Conservation (phyloP, 37 sponge, comb jelly and placozoan species). For the Spongia lamella region DNA sequence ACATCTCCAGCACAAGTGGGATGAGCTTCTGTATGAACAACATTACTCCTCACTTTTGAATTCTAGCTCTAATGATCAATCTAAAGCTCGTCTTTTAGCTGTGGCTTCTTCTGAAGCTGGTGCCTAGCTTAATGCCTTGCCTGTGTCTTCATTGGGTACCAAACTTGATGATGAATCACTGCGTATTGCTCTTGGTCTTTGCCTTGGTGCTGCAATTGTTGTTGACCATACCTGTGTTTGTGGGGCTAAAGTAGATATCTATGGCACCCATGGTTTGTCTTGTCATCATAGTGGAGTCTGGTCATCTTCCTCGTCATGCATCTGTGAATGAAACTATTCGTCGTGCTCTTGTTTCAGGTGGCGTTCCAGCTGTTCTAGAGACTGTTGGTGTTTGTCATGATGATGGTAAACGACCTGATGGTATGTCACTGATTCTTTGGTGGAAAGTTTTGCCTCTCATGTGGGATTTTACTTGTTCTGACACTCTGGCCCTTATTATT, state of each 20-base stretch:
- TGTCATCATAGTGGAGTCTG: constrained; percentile 31
- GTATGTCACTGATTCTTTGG: constrained; percentile 27
- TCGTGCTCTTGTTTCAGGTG: constrained; percentile 31
- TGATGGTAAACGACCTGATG: constrained; percentile 39
- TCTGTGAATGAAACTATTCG: constrained; percentile 34
- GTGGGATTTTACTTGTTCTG: constrained; percentile 33
- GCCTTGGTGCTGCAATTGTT: constrained; percentile 38
- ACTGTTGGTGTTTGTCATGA: constrained; percentile 11
- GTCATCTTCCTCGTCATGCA: constrained; percentile 1
- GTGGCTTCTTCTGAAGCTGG: constrained; percentile 18
- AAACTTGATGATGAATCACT: constrained; percentile 12
- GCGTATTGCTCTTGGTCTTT: constrained; percentile 42
- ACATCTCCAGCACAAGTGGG: constrained; percentile 42
- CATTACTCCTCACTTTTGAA: constrained; percentile 7
- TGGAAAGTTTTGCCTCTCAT: background rate
- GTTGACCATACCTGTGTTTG: constrained; percentile 39
- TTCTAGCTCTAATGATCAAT: constrained; percentile 1
- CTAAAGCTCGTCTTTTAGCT: constrained; percentile 14
- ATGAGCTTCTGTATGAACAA: background rate
- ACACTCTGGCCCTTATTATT: background rate
- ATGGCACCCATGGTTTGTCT: constrained; percentile 20
- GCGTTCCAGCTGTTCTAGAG: constrained; percentile 32
- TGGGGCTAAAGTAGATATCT: constrained; percentile 29
- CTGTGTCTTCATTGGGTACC: constrained; percentile 22
- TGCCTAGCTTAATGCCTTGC: constrained; percentile 23